Base-by-base conservation (phyloP, 2,888 invertebrate species). In the Drosophila quasianomalipes region DNA sequence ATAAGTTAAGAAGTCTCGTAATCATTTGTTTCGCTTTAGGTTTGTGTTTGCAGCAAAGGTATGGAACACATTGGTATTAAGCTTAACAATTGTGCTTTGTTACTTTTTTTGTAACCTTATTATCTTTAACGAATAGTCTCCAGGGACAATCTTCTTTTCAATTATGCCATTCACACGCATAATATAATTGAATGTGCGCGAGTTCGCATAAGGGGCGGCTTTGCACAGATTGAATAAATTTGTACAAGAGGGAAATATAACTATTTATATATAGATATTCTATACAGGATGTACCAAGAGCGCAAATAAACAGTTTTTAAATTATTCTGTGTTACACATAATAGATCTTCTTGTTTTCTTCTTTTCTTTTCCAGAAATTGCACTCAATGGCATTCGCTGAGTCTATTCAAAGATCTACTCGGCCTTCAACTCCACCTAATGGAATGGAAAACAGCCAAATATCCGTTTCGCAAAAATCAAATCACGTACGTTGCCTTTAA, bases 51-150 rank as follows among this genome's bases (percentile, higher is more conserved):
- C 26, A 37, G 49, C 51, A 62, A 49, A 59, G 59, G 77, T 55
- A 76, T 67, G 67, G 51, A 61, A 74, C 70, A 75, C 66, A 82
- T 66, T 80, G 74, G 74, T 74, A 82, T 84, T 85, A 84, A 78
- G 86, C 76, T 68, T 74, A 85, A 76, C 86, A 88, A 84, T 84
- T 82, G 82, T 86, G 69, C 79, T 69, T 72, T 88, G 82, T 80
- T 82, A 74, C 79, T 74, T 74, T 47, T 83, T 89, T 76, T 76
- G 65, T 84, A 85, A 86, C 86, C 84, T 88, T 85, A 89, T 85
- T 85, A 85, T 85, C 86, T 88, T 79, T 84, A 85, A 86, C 85
- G 84, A 85, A 86, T 79, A 76, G 89, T 89, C 85, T 84, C 85
- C 66, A 75, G 85, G 86, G 85, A 70, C 74, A 76, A 70, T 82